Base-by-base conservation (phyloP, 53 echinoderm and acorn worm species). In the Mesocentrotus franciscanus region DNA sequence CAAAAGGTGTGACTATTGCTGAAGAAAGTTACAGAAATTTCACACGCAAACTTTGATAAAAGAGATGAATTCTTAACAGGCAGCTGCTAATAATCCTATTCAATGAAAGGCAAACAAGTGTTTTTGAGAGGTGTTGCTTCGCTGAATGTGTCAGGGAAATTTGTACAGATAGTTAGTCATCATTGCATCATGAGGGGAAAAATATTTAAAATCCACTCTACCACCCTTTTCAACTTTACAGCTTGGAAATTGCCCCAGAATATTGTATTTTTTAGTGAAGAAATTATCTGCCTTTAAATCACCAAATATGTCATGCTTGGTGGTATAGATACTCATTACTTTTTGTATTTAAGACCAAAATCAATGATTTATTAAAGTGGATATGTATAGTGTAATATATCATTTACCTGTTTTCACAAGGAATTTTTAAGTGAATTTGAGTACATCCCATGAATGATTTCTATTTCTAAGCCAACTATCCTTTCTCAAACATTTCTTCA, bases 21-120 rank as follows among this genome's bases (percentile, higher is more conserved):
- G 7, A 87, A 85, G 87, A 87, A 22, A 85, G 85, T 24, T 85
- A 56, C 87, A 58, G 29, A 27, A 58, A 58, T 87, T 58, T 87
- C 27, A 29, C 87, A 87, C 58, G 87, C 87, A 81, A 56, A n/a
- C 24, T 87, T 27, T 58, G 11, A 56, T 87, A 35, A 18, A 87
- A 87, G 1, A 87, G 9, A 84, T 84, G 87, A 20, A 57, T 57
- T 58, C 87, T 87, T 13, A 57, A 58, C n/a, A n/a, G n/a, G 10
- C 87, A 87, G 87, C 57, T 87, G 87, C 29, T 87, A 49, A 49
- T 49, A 27, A 58, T 87, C 58, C 87, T 58, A 5, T 59, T 87
- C 87, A 58, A 87, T 56, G n/a, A 87, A 59, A 87, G 8, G 13
- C n/a, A 58, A n/a, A 58, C 87, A 87, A 87, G 59, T 87, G 87